Evolutionary conservation across 37 sponge, comb jelly and placozoan species (phyloP), one percentile per base, ranked within the genome.

Genomic region (Ephydatia muelleri): DNA sequence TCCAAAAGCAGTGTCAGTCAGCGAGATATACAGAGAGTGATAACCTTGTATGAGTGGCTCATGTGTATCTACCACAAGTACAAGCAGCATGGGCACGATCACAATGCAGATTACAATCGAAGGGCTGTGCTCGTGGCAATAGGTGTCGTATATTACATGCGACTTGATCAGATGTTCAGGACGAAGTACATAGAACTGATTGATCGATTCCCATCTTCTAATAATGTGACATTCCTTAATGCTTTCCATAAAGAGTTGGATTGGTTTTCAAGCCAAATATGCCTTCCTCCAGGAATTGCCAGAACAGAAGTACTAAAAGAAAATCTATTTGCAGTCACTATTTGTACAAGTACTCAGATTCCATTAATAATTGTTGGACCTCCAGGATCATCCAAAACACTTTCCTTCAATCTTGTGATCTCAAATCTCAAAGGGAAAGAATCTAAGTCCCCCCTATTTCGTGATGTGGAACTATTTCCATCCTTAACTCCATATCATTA

Each of bases 121-220:
- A 34, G 93, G 25, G 92, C 94, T 0, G 77, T 96, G 2, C 40
- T 93, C 35, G 90, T 93, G 2, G 80, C 97, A 0, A 82, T 96
- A 32, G 97, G 97, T n/a, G 76, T 96, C 0, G 93, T 90, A 32
- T 96, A 96, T 82, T 96, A 94, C 80, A 84, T 96, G 84, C 70
- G 97, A 49, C 80, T 96, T 75, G 86, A 93, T 74, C 68, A 28
- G 0, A 12, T 77, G 65, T 93, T 70, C 64, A 73, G 97, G 12
- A 33, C 69, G 23, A 43, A 79, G 38, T 96, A 84, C 40, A 71
- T 12, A 25, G 36, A 80, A 4, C 39, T 27, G 9, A 73, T 92
- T 29, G 85, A 92, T 77, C 21, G 21, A 23, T 23, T 4, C 28
- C 38, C 27, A 5, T 75, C 68, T 16, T 57, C 57, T 19, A 57